Evolutionary conservation across 2,888 invertebrate species (phyloP).

Genomic region (Drosophila atroscutellata): DNA sequence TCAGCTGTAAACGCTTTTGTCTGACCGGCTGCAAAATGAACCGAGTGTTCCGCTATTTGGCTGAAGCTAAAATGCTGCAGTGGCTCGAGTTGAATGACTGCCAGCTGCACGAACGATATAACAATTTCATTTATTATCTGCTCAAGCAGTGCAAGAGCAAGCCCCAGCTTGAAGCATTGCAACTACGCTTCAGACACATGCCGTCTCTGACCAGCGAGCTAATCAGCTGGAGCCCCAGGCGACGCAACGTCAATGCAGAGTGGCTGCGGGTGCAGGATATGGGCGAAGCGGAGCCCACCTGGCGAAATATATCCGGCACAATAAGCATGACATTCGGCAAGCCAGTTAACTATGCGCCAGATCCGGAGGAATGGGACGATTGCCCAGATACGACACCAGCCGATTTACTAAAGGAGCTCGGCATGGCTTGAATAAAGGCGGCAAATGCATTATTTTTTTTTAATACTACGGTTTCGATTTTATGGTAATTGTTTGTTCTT

Average conservation of each 20-base stretch:
- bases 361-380: neutral
- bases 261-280: neutral
- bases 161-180: neutral
- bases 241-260: neutral
- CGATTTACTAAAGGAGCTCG: constrained; percentile 13
- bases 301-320: constrained; percentile 27
- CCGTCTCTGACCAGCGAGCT: constrained; percentile 35
- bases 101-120: neutral
- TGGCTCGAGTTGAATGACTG: constrained; percentile 32
- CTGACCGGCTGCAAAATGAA: constrained; percentile 39
- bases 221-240: constrained; percentile 4
- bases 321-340: constrained; percentile 37
- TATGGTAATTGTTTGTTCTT: neutral
- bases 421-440: neutral
- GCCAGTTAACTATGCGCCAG: constrained; percentile 9
- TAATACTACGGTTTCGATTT: neutral
- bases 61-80: constrained; percentile 8
- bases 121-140: neutral
- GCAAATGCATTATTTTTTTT: neutral
- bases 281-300: neutral
- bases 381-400: constrained; percentile 4
- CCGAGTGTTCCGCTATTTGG: constrained; percentile 1
- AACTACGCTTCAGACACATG: constrained; percentile 18
- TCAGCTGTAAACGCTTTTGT: constrained; percentile 35
- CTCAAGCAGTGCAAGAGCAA: neutral